phyloP scores from a whole-genome alignment of 2,113 vertebrate species.

The Fregetta grallaria region DNA sequence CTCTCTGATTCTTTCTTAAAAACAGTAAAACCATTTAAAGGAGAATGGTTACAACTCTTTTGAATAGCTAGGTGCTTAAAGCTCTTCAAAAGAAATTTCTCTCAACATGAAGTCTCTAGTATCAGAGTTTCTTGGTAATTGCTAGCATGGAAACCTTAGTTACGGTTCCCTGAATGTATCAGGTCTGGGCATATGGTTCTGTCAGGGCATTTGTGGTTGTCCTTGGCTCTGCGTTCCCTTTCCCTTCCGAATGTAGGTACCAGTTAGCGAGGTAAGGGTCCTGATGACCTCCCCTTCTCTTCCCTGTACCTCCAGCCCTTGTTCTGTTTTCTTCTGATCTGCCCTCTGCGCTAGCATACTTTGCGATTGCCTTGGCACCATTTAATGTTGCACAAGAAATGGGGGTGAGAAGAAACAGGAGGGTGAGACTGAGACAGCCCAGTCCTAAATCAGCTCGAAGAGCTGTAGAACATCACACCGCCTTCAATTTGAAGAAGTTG shows the following conservation, averaged over 20 bases:
- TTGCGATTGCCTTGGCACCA: neutral
- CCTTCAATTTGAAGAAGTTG: neutral
- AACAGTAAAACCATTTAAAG: neutral
- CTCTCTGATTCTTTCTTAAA: neutral
- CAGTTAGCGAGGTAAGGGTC: neutral
- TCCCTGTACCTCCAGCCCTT: neutral
- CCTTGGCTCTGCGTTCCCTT: neutral
- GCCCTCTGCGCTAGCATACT: neutral
- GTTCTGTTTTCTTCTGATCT: neutral
- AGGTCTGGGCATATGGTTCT: neutral
- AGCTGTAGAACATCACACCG: neutral
- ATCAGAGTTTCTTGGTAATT: neutral
- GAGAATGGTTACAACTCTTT: neutral
- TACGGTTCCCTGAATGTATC: neutral
- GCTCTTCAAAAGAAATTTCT: neutral
- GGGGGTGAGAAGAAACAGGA: neutral
- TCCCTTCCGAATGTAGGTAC: neutral
- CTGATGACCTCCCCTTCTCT: neutral
- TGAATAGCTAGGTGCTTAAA: neutral
- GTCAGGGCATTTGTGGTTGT: neutral
- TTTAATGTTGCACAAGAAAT: neutral
- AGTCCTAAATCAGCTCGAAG: neutral
- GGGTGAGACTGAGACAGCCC: neutral
- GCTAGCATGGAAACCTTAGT: neutral
- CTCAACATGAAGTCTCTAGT: neutral